Evolutionary conservation across 2,113 vertebrate genomes (phyloP).

Genomic region (Salminus brasiliensis): DNA sequence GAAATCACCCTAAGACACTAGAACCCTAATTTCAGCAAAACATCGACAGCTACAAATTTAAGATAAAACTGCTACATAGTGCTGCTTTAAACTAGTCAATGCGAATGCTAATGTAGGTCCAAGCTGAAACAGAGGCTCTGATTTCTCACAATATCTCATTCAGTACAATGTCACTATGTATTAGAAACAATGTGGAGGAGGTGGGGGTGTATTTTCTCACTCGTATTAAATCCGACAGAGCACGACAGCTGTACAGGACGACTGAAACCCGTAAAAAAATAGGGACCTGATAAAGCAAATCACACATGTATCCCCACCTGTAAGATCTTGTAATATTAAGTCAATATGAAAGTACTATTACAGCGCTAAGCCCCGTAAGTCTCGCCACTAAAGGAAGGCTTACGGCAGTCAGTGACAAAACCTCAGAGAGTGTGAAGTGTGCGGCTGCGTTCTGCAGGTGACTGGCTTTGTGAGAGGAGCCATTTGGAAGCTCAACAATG

Average conservation of each 20-base stretch:
- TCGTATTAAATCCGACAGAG: background rate
- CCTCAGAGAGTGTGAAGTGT: background rate
- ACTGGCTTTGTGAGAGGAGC: constrained; percentile 40
- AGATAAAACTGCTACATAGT: too few relatives aligned
- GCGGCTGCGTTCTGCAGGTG: constrained; percentile 33
- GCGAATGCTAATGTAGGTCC: background rate
- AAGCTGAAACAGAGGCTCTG: background rate
- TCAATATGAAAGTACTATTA: background rate
- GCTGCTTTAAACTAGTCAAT: too few relatives aligned
- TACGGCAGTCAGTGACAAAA: background rate
- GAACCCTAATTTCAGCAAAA: too few relatives aligned
- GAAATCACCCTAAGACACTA: too few relatives aligned
- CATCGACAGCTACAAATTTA: too few relatives aligned
- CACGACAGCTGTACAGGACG: background rate
- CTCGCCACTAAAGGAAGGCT: background rate
- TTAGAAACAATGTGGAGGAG: background rate
- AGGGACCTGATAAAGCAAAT: background rate
- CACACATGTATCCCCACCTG: background rate
- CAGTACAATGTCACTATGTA: background rate
- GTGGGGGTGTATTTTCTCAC: background rate
- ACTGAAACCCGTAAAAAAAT: background rate
- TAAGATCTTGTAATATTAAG: background rate
- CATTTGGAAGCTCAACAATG: constrained; percentile 38
- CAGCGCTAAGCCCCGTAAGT: background rate
- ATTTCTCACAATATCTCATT: background rate